Evolutionary conservation across 2,797 vertebrate genomes (phyloP).

Genomic region (Gymnopithys bicolor): DNA sequence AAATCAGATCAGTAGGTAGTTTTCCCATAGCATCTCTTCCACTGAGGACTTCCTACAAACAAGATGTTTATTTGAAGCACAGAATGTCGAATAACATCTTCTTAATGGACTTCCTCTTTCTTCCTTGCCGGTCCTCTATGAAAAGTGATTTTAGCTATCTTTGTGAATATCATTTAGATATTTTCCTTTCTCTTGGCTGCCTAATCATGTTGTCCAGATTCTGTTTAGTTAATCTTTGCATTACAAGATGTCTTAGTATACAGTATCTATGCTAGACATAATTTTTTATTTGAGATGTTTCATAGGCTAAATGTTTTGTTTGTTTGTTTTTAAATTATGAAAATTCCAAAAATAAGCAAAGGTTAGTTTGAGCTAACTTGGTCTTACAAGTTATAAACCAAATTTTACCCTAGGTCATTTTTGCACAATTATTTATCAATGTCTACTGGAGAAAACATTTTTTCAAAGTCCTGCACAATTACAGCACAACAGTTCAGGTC

Average conservation of each 20-base stretch:
- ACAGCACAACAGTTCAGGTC: neutral
- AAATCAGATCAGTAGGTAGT: neutral
- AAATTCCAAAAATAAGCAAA: neutral
- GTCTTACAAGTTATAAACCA: neutral
- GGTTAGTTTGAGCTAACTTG: neutral
- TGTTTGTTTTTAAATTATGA: neutral
- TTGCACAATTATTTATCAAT: neutral
- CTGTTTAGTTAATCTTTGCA: neutral
- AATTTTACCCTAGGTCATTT: neutral
- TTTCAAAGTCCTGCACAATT: neutral
- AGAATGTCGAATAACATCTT: neutral
- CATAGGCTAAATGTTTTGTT: neutral
- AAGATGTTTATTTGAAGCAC: neutral
- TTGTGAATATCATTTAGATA: neutral
- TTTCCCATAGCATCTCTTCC: neutral
- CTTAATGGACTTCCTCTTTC: neutral
- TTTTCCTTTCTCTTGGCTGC: neutral
- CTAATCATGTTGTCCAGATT: neutral
- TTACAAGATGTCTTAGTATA: neutral
- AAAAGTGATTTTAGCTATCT: neutral
- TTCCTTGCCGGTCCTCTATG: neutral
- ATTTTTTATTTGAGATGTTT: neutral
- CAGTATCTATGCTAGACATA: neutral
- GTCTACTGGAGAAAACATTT: neutral
- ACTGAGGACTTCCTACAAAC: neutral